Evolutionary conservation across 2,113 vertebrate species (phyloP), one percentile per base, ranked within the genome.

Genomic region (Pomatorhinus ruficollis): DNA sequence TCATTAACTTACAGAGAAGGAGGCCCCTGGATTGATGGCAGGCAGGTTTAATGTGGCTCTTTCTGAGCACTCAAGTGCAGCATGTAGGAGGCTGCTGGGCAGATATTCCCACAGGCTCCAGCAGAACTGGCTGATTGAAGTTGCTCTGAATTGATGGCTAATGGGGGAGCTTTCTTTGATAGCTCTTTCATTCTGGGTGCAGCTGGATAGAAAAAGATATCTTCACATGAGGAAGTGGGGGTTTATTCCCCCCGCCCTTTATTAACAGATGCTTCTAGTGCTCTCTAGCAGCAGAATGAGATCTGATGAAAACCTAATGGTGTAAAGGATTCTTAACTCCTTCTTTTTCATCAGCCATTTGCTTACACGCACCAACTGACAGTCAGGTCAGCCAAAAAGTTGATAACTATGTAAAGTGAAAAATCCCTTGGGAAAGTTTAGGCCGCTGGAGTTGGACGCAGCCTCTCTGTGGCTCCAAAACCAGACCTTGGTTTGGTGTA

Each of bases 71-170:
- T 97, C 86, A 87, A 94, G 92, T 97, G 96, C 93, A 84, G 97
- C 86, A 12, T 86, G 97, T 95, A 94, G 97, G 97, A 97, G 93
- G 97, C 95, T 97, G 95, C 95, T 96, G 94, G 93, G 83, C 95
- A 97, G 96, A 89, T 93, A 94, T 95, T 92, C 83, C 97, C 60
- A 49, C 92, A 96, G 97, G 98, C 97, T 95, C 66, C 70, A 86
- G 93, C 96, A 96, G 95, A 96, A 95, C 91, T 93, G 97, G 78
- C 96, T 97, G 97, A 98, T 97, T 96, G 97, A 97, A 98, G 95
- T 96, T 97, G 84, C 94, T 91, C 72, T 96, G 94, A 97, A 96
- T 94, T 98, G 97, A 97, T 95, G 96, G 91, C 83, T 97, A 97
- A 96, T 95, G 86, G 95, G 60, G 71, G 76, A 92, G 72, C 79